A percentile compares a stretch with the other conserved stretches of the same genome.
Evolutionary conservation across 2,113 vertebrate species (phyloP).

Genomic region (Castor canadensis): DNA sequence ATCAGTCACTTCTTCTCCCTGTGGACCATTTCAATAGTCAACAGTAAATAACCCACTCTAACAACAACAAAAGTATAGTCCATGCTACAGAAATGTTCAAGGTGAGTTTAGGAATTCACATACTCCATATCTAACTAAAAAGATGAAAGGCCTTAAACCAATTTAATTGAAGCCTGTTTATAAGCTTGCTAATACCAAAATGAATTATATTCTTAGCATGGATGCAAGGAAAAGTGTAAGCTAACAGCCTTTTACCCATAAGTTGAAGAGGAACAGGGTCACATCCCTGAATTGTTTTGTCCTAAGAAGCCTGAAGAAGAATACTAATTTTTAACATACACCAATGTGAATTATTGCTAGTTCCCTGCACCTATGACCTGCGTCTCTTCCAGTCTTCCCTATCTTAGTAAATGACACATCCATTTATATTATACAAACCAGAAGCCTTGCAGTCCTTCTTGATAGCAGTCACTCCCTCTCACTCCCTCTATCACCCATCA

Average conservation of each 20-base stretch:
- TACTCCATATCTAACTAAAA: background rate
- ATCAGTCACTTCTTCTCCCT: background rate
- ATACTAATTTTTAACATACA: background rate
- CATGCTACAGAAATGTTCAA: background rate
- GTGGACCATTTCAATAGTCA: background rate
- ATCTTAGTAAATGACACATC: slow-evolving; percentile 35
- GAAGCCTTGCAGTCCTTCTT: background rate
- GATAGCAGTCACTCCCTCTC: background rate
- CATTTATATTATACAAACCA: slow-evolving; percentile 20
- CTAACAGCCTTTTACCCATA: background rate
- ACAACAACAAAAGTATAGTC: background rate
- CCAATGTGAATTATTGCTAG: background rate
- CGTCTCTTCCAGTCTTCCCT: background rate
- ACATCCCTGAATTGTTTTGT: background rate
- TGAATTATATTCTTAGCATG: background rate
- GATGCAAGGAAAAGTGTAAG: background rate
- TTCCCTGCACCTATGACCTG: background rate
- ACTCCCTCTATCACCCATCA: background rate
- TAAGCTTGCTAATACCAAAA: background rate
- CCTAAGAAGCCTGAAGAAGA: background rate
- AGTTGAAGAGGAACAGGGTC: background rate
- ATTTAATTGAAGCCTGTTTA: background rate
- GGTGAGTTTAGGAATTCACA: background rate
- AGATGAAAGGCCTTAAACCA: background rate
- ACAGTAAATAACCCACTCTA: background rate